Conservation (phyloP, 2,888 invertebrate genomes). For the Chloroclystis v-ata region DNA sequence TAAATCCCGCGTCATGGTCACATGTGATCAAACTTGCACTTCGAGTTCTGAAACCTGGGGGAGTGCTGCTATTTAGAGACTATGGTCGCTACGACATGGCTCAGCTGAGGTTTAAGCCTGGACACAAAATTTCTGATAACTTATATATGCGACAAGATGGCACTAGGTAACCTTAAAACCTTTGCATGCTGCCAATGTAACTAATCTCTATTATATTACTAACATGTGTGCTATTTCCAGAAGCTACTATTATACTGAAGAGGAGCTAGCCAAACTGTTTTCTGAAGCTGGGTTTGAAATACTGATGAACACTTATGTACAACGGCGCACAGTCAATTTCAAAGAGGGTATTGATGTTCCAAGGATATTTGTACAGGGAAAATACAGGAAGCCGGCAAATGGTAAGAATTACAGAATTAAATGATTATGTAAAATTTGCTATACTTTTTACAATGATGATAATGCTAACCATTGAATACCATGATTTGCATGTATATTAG, state of each 20-base stretch:
- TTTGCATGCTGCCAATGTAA: background rate
- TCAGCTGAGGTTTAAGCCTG: slow-evolving; percentile 94
- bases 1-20: slow-evolving; percentile 90
- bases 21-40: slow-evolving; percentile 81
- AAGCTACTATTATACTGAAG: slow-evolving; percentile 88
- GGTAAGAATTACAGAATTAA: slow-evolving; percentile 35
- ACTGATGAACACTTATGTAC: slow-evolving; percentile 85
- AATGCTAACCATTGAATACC: slow-evolving; percentile 71
- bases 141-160: slow-evolving; percentile 98
- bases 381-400: slow-evolving; percentile 80
- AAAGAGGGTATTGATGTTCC: slow-evolving; percentile 95
- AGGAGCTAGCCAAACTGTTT: slow-evolving; percentile 83
- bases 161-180: slow-evolving; percentile 80
- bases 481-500: slow-evolving; percentile 78
- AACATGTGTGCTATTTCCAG: slow-evolving; percentile 50
- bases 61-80: slow-evolving; percentile 91
- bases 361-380: slow-evolving; percentile 95
- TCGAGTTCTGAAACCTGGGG: slow-evolving; percentile 83
- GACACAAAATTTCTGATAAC: slow-evolving; percentile 93
- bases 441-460: slow-evolving; percentile 50
- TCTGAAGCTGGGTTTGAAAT: slow-evolving; percentile 83
- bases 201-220: background rate
- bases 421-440: too few species aligned
- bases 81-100: slow-evolving; percentile 98
- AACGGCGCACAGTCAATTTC: slow-evolving; percentile 92